Conservation (phyloP, 2,113 vertebrate genomes). For the Nymphicus hollandicus region DNA sequence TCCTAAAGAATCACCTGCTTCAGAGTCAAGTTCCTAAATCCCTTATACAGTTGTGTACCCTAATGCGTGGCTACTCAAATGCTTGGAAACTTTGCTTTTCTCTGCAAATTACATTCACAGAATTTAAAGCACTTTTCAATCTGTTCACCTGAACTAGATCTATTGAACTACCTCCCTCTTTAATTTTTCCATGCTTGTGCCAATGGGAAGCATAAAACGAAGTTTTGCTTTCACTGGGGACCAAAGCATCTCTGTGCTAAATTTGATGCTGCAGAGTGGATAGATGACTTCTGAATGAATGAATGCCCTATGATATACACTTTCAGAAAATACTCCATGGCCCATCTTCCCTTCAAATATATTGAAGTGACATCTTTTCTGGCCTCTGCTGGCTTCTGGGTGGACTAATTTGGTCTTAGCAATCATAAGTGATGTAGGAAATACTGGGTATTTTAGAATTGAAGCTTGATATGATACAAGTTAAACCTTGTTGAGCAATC, state of each 20-base stretch:
- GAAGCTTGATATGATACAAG: slow-evolving; percentile 9
- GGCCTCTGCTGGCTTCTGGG: neutral
- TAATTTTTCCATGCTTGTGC: neutral
- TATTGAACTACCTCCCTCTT: neutral
- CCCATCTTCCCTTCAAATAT: neutral
- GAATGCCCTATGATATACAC: neutral
- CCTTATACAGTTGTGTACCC: neutral
- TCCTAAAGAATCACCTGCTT: neutral
- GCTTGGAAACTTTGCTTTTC: neutral
- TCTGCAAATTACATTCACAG: neutral
- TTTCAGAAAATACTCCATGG: neutral
- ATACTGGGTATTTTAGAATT: slow-evolving; percentile 9
- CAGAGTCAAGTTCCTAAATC: neutral
- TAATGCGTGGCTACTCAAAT: neutral
- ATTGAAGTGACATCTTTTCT: slow-evolving; percentile 4
- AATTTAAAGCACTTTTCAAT: neutral
- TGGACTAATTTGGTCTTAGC: slow-evolving; percentile 15
- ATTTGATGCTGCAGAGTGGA: neutral
- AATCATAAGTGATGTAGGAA: neutral
- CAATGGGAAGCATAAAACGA: neutral
- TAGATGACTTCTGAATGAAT: neutral
- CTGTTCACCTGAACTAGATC: neutral
- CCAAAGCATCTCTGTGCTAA: neutral
- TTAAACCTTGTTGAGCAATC: slow-evolving; percentile 26
- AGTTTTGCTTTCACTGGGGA: neutral